Conservation (phyloP, 2,888 invertebrate genomes). For the Eupithecia dodoneata region DNA sequence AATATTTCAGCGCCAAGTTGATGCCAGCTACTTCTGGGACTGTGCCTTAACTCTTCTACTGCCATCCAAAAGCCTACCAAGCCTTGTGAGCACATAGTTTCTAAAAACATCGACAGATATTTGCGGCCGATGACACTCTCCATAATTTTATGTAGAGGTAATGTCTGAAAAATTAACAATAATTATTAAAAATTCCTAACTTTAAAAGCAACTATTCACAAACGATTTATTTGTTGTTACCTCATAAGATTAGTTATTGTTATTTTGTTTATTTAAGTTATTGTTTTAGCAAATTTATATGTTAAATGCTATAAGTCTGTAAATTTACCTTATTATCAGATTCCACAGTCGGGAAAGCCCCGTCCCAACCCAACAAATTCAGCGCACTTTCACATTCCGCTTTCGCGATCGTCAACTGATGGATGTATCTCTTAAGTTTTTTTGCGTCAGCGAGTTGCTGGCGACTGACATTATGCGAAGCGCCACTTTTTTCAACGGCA, state of each 20-base stretch:
- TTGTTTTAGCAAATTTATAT: no score
- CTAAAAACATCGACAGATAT: conserved; percentile 91
- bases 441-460: conserved; percentile 92
- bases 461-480: conserved; percentile 86
- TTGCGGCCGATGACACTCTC: conserved; percentile 92
- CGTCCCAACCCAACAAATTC: conserved; percentile 90
- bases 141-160: conserved; percentile 89
- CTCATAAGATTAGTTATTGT: not conserved
- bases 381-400: conserved; percentile 91
- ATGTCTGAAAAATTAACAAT: conserved; percentile 77
- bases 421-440: conserved; percentile 93
- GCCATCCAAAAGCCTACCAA: conserved; percentile 94
- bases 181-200: not conserved
- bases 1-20: conserved; percentile 96
- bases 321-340: conserved; percentile 70
- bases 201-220: not conserved
- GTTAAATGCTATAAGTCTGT: not conserved
- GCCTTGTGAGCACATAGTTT: conserved; percentile 92
- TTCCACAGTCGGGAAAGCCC: conserved; percentile 85
- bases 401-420: conserved; percentile 92
- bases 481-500: conserved; percentile 75
- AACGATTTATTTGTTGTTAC: not conserved
- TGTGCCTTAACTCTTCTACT: conserved; percentile 91
- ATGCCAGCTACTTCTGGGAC: conserved; percentile 91
- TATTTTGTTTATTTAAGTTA: not conserved